Evolutionary conservation across 2,113 vertebrate genomes (phyloP).

Genomic region (Nettapus auritus): DNA sequence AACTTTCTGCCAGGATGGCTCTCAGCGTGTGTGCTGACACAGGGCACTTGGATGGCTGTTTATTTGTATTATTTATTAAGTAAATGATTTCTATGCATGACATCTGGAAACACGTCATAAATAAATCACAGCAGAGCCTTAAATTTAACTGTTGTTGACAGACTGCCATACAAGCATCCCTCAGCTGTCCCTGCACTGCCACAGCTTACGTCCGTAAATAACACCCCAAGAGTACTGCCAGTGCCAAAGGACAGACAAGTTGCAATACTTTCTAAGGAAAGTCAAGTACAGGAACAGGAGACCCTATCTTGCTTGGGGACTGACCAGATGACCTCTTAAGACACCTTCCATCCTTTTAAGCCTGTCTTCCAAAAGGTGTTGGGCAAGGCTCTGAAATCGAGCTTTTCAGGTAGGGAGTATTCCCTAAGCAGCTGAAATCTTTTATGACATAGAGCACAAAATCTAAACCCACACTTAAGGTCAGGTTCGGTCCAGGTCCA

Average conservation of each 20-base stretch:
- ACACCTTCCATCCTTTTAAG: background rate
- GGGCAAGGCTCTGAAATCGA: background rate
- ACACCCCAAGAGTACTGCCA: background rate
- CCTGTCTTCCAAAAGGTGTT: background rate
- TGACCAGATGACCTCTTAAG: background rate
- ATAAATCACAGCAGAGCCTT: slow-evolving; percentile 8
- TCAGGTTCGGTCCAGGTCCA: background rate
- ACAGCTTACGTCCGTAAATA: background rate
- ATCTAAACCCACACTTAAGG: background rate
- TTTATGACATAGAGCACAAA: background rate
- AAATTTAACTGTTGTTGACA: background rate
- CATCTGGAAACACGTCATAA: slow-evolving; percentile 31
- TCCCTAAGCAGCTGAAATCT: background rate
- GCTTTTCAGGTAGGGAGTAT: rapidly evolving
- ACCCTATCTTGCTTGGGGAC: rapidly evolving
- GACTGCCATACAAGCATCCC: background rate
- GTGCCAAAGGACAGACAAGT: background rate
- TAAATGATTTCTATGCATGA: slow-evolving; percentile 43
- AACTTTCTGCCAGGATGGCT: background rate
- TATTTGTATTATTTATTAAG: slow-evolving; percentile 61
- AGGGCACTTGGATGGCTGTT: background rate
- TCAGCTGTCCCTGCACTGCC: background rate
- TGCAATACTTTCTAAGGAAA: background rate
- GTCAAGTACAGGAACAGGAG: background rate
- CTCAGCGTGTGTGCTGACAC: background rate